phyloP scores from a whole-genome alignment of 2,888 invertebrate genomes.

The Lasioglossum leucozonium region DNA sequence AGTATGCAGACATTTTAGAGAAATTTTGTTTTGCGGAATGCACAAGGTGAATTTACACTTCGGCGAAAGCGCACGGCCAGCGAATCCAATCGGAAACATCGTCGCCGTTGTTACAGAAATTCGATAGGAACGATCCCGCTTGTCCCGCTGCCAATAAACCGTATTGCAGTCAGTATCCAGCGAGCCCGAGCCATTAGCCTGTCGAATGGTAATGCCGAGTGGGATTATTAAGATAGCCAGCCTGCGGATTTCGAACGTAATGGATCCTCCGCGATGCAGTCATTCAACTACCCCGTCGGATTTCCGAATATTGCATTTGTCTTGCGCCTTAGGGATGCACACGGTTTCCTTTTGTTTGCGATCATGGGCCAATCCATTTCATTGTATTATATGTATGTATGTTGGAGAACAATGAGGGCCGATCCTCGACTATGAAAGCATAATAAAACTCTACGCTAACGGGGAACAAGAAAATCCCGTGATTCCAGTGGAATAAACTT shows the following conservation, averaged over 20 bases:
- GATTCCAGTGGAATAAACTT: background rate
- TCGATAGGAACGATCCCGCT: conserved; percentile 50
- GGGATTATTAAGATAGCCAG: conserved; percentile 41
- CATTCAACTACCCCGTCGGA: background rate
- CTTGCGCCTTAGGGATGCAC: background rate
- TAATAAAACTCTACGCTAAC: background rate
- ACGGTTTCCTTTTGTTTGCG: background rate
- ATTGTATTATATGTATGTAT: background rate
- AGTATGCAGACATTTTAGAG: background rate
- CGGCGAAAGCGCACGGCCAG: background rate
- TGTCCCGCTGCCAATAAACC: conserved; percentile 58
- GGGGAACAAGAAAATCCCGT: background rate
- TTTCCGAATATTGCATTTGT: background rate
- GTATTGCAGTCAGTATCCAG: conserved; percentile 49
- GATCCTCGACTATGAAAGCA: background rate
- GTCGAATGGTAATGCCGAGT: conserved; percentile 50
- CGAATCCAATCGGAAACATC: conserved; percentile 47
- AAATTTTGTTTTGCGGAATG: background rate
- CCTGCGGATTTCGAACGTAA: conserved; percentile 10
- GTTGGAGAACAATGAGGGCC: background rate
- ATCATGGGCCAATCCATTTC: background rate
- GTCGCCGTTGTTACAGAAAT: conserved; percentile 56
- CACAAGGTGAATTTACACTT: background rate
- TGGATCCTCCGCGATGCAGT: conserved; percentile 12
- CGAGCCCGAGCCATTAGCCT: conserved; percentile 36